A percentile compares a stretch with the other conserved stretches of the same genome.
These are phyloP conservation scores for Ectemnius lituratus DNA, from an alignment of 2,888 invertebrate genomes.

Conservation along the genomic window DNA sequence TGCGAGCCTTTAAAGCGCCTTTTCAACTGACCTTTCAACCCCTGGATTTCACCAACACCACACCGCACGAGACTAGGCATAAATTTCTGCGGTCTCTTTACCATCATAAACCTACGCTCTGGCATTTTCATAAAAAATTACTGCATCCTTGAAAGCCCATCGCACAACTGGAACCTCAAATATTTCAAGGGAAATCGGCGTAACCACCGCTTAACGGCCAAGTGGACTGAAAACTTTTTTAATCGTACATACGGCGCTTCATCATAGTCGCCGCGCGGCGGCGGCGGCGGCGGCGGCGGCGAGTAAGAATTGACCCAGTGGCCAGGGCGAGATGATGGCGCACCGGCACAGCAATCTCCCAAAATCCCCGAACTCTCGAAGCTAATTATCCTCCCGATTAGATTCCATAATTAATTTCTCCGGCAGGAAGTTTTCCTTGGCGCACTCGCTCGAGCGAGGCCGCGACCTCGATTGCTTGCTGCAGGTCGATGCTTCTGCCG, in stretches of 20 bases:
- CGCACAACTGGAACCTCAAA: no score
- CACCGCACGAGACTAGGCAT: constrained; percentile 26
- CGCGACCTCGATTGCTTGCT: constrained; percentile 7
- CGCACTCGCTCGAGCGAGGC: constrained; percentile 22
- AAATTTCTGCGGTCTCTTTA: constrained; percentile 53
- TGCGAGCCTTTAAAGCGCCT: constrained; percentile 30
- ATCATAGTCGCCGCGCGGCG: not conserved
- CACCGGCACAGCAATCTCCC: constrained; percentile 28
- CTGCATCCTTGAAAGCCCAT: no score
- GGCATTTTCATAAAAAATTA: no score
- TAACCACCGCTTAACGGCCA: no score
- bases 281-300: constrained; percentile 20
- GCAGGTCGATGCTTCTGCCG: constrained; percentile 20
- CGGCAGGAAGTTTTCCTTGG: constrained; percentile 26
- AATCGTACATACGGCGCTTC: not conserved
- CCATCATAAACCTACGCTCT: not conserved
- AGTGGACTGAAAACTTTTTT: no score
- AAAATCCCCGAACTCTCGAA: constrained; percentile 25
- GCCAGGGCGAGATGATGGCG: no score
- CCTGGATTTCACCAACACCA: constrained; percentile 46
- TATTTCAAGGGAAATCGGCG: no score
- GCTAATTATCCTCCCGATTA: constrained; percentile 46
- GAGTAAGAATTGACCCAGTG: constrained; percentile 32
- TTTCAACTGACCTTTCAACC: constrained; percentile 47
- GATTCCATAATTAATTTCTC: constrained; percentile 44